These are phyloP conservation scores for Tinamus major DNA, from an alignment of 2,797 vertebrate genomes.

Conservation along the genomic window DNA sequence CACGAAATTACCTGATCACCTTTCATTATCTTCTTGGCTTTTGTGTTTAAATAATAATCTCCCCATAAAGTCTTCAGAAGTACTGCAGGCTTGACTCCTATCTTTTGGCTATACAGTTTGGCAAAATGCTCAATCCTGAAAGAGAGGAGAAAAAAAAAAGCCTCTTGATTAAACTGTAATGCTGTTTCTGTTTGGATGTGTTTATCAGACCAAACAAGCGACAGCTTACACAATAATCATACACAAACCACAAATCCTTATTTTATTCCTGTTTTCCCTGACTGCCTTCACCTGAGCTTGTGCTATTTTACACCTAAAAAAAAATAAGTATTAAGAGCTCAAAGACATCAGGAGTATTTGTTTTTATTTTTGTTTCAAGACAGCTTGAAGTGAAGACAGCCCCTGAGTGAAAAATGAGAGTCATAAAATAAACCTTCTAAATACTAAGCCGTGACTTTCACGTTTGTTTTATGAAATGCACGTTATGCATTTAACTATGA, in stretches of 20 bases:
- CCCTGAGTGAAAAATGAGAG: background rate
- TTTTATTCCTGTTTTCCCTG: background rate
- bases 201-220: background rate
- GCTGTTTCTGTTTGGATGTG: background rate
- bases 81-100: conserved; percentile 88
- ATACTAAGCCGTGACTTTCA: background rate
- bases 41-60: conserved; percentile 92
- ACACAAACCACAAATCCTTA: background rate
- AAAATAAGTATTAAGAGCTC: background rate
- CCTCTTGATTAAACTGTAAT: background rate
- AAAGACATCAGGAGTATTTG: background rate
- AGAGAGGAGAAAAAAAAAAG: conserved; percentile 47
- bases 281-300: background rate
- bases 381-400: too few relatives aligned
- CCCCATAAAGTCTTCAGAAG: conserved; percentile 96
- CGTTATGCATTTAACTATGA: background rate
- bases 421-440: background rate
- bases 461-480: background rate
- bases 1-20: conserved; percentile 88
- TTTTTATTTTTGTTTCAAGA: background rate
- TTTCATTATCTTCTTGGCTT: conserved; percentile 96
- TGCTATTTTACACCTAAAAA: background rate
- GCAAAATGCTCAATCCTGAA: conserved; percentile 93
- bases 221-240: background rate
- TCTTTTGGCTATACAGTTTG: conserved; percentile 90